Base-by-base conservation (phyloP, 2,888 invertebrate genomes). In the Pelosia muscerda region DNA sequence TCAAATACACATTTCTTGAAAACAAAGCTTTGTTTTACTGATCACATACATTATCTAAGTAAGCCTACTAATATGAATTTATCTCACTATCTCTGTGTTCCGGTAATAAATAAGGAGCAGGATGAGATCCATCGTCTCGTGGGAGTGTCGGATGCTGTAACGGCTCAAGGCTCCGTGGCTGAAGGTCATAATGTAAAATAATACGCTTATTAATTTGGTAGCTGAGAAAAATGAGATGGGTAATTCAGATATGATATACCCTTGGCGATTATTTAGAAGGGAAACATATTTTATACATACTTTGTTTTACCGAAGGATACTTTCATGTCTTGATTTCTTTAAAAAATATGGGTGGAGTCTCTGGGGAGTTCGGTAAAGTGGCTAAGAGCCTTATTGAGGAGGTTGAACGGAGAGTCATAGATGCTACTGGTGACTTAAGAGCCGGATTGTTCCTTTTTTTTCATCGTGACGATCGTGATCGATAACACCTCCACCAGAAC, bases 131-230 rank as follows among this genome's bases (percentile, higher is more conserved):
- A 66, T 71, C 73, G 66, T 61, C 77, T 65, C 69, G 2, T 5
- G 78, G 73, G 78, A 69, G 66, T 57, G 38, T 69, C 71, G 76
- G 78, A 75, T 75, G 65, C 75, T 70, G 62, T 69, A 73, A 75
- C 42, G 53, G 63, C 19, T 31, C 71, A 57, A 69, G 75, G 69
- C 63, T 59, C 56, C 56, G 34, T 56, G 19, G 63, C 49, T 61
- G 60, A 65, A 75, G 75, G 76, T 71, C 69, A 54, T 23, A 26
- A 55, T 59, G 66, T 42, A 23, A 22, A n/a, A 59, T 68, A 57
- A 64, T 68, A 64, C 25, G 53, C 66, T 49, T 66, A 66, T 62
- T 66, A 61, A 62, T 55, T 42, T 57, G 31, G 56, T 66, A 42
- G 53, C 28, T 13, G 23, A 58, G 66, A 61, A 55, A 61, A 59